Evolutionary conservation across 2,797 vertebrate species (phyloP).

Genomic region (Arnoldichthys spilopterus): DNA sequence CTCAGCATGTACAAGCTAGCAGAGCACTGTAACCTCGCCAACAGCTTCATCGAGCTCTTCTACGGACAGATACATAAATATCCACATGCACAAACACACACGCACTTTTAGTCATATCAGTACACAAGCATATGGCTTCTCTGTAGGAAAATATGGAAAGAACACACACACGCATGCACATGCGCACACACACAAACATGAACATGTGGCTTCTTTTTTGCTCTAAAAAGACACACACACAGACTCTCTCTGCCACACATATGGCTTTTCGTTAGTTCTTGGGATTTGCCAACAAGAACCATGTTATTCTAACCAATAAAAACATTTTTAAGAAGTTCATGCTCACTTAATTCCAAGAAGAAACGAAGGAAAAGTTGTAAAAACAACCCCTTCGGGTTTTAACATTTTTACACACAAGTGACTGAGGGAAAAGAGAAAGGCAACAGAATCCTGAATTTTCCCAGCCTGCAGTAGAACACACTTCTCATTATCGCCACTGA

Average conservation of each 20-base stretch:
- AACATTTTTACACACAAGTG: conserved; percentile 18
- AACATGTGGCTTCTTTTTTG: background rate
- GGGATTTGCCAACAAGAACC: conserved; percentile 34
- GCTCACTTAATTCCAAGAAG: conserved; percentile 39
- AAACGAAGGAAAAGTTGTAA: conserved; percentile 32
- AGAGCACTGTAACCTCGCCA: conserved; percentile 53
- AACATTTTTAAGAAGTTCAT: conserved; percentile 41
- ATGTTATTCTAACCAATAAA: conserved; percentile 46
- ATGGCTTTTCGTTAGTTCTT: conserved; percentile 55
- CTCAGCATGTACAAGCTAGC: conserved; percentile 57
- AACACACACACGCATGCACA: too few relatives aligned
- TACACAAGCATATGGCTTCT: conserved; percentile 32
- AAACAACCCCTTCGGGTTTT: background rate
- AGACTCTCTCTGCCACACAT: conserved; percentile 16
- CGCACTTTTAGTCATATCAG: conserved; percentile 29
- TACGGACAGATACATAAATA: conserved; percentile 43
- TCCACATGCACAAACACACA: conserved; percentile 15
- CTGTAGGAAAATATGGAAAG: conserved; percentile 7
- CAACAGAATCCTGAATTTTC: background rate
- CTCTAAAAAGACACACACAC: conserved; percentile 22
- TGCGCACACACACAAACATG: too few relatives aligned
- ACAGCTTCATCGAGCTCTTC: conserved; percentile 33
- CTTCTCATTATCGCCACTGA: conserved; percentile 1
- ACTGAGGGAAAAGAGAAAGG: conserved; percentile 12
- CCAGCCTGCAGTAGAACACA: conserved; percentile 16